phyloP scores from a whole-genome alignment of 2,888 invertebrate genomes.

The Sisyra nigra region DNA sequence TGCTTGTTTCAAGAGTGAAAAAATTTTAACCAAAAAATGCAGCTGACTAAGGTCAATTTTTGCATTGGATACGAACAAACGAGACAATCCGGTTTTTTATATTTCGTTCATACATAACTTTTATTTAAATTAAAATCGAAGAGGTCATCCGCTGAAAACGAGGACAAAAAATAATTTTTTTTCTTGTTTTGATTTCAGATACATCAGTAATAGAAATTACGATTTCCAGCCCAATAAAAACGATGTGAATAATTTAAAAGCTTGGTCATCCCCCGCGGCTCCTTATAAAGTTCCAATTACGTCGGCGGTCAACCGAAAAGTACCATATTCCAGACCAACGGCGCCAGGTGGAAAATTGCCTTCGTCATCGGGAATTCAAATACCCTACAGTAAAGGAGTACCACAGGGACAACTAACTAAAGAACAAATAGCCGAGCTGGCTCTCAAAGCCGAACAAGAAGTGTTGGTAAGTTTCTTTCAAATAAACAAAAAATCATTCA shows the following conservation, averaged over 20 bases:
- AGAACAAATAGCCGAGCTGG: slow-evolving; percentile 29
- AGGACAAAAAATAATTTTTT: too few relatives aligned
- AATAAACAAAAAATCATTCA: background rate
- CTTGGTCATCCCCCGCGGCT: slow-evolving; percentile 37
- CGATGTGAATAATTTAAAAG: slow-evolving; percentile 41
- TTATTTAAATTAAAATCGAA: too few relatives aligned
- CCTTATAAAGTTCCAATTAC: background rate
- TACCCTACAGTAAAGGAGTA: slow-evolving; percentile 21
- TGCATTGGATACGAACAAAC: too few relatives aligned
- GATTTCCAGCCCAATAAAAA: slow-evolving; percentile 20
- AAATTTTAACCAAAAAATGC: too few relatives aligned
- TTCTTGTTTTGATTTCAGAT: slow-evolving; percentile 7
- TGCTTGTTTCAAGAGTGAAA: too few relatives aligned
- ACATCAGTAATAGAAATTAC: slow-evolving; percentile 10
- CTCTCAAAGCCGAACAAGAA: slow-evolving; percentile 40
- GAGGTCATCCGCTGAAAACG: too few relatives aligned
- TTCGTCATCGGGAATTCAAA: slow-evolving; percentile 11
- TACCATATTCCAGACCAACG: background rate
- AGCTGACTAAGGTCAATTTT: too few relatives aligned
- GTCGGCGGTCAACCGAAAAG: too few relatives aligned
- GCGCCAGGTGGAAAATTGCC: background rate
- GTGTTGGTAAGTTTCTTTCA: slow-evolving; percentile 33
- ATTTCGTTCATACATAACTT: too few relatives aligned
- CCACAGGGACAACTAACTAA: slow-evolving; percentile 22
- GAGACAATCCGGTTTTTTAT: too few relatives aligned